Conservation (phyloP, 2,888 invertebrate species). For the Macropis europaea region DNA sequence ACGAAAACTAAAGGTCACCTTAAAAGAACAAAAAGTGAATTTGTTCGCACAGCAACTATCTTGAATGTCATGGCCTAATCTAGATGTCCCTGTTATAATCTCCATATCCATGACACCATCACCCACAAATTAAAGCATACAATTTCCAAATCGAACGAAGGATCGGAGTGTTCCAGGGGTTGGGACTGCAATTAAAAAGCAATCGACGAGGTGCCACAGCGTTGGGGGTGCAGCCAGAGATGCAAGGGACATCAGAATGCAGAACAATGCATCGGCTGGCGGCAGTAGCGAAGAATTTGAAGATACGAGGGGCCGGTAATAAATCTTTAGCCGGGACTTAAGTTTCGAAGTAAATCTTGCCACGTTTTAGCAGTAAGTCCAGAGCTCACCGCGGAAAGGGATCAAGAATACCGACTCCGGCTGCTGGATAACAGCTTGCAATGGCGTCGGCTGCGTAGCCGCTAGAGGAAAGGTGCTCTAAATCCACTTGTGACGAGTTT, state of each 20-base stretch:
- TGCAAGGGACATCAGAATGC: conserved; percentile 64
- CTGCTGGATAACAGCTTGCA: conserved; percentile 66
- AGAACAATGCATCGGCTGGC: conserved; percentile 60
- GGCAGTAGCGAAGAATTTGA: conserved; percentile 56
- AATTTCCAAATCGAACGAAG: too few relatives aligned
- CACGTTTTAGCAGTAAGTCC: conserved; percentile 80
- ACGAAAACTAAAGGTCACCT: too few relatives aligned
- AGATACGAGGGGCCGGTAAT: conserved; percentile 70
- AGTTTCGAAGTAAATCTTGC: conserved; percentile 79
- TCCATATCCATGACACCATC: too few relatives aligned
- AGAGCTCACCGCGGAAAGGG: conserved; percentile 75
- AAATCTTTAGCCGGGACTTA: conserved; percentile 78
- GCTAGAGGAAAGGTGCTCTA: conserved; percentile 64
- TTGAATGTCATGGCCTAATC: too few relatives aligned
- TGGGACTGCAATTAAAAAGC: too few relatives aligned
- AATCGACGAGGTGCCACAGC: too few relatives aligned
- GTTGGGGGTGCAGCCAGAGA: too few relatives aligned
- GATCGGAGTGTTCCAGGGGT: too few relatives aligned
- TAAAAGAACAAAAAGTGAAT: too few relatives aligned
- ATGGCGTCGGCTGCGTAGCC: conserved; percentile 58
- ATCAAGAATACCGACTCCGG: conserved; percentile 75
- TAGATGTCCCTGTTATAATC: too few relatives aligned
- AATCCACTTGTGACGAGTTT: conserved; percentile 77
- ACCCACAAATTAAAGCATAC: too few relatives aligned
- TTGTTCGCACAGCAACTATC: too few relatives aligned